phyloP scores from a whole-genome alignment of 2,113 vertebrate species.

The Brachyhypopomus occidentalis region DNA sequence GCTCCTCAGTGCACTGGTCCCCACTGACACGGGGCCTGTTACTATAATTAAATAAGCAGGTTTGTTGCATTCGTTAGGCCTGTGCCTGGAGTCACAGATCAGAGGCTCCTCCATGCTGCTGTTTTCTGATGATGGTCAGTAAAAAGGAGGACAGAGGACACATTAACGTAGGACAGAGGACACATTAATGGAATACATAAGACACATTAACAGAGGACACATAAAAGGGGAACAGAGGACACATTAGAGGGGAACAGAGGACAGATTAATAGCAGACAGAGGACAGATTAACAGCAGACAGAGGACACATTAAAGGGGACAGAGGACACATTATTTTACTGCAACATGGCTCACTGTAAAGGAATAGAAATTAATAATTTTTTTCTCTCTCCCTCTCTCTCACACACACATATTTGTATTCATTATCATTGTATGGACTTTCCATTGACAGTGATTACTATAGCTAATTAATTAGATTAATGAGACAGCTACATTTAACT shows the following conservation, averaged over 20 bases:
- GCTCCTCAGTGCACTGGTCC: too few species aligned
- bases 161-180: background rate
- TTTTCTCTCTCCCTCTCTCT: background rate
- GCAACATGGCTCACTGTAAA: background rate
- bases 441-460: too few species aligned
- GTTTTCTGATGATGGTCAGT: background rate
- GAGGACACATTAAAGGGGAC: too few species aligned
- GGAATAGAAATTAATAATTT: background rate
- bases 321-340: background rate
- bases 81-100: background rate
- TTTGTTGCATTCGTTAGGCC: background rate
- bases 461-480: too few species aligned
- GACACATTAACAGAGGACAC: background rate
- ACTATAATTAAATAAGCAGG: background rate
- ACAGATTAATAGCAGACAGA: background rate
- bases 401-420: too few species aligned
- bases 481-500: too few species aligned
- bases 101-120: background rate
- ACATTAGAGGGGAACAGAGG: background rate
- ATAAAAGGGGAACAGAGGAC: background rate
- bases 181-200: background rate
- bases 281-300: too few species aligned
- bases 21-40: background rate
- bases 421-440: too few species aligned
- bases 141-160: background rate